Percentiles rank a stretch among this genome's conserved stretches.
Conservation (phyloP, 2,113 vertebrate species). For the Oreochromis spilurus region DNA sequence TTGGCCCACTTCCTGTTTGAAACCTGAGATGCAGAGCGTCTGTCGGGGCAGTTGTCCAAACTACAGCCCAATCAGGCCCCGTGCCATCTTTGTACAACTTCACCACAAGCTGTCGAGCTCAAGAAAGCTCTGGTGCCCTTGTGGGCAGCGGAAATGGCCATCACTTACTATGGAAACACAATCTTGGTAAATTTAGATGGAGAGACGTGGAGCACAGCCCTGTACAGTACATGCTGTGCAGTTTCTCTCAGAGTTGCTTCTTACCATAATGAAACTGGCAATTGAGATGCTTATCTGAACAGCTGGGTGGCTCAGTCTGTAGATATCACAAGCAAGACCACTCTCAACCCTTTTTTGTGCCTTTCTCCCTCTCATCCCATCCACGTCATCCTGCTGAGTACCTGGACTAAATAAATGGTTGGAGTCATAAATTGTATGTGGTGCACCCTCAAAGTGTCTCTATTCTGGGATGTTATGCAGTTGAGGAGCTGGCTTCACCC, state of each 20-base stretch:
- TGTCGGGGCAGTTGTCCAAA: constrained; percentile 55
- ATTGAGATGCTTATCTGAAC: constrained; percentile 11
- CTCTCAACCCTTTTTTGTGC: constrained; percentile 18
- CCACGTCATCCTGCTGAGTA: constrained; percentile 14
- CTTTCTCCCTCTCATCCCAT: background rate
- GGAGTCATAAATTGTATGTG: constrained; percentile 7
- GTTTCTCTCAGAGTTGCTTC: background rate
- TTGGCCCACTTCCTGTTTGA: constrained; percentile 34
- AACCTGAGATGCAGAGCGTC: constrained; percentile 42
- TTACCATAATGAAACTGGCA: constrained; percentile 29
- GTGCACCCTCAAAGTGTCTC: constrained; percentile 3
- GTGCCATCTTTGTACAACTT: constrained; percentile 42
- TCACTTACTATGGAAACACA: constrained; percentile 19
- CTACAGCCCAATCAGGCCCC: constrained; percentile 50
- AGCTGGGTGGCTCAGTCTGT: background rate
- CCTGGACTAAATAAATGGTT: constrained; percentile 15
- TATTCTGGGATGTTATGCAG: constrained; percentile 9
- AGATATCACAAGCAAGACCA: background rate
- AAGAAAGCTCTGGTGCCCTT: constrained; percentile 29
- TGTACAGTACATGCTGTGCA: background rate
- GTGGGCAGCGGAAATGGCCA: background rate
- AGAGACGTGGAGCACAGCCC: background rate
- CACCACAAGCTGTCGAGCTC: constrained; percentile 48
- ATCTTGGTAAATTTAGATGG: constrained; percentile 15
- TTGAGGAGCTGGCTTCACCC: constrained; percentile 17